phyloP scores from a whole-genome alignment of 2,113 vertebrate species.

The Ibidorhyncha struthersii region DNA sequence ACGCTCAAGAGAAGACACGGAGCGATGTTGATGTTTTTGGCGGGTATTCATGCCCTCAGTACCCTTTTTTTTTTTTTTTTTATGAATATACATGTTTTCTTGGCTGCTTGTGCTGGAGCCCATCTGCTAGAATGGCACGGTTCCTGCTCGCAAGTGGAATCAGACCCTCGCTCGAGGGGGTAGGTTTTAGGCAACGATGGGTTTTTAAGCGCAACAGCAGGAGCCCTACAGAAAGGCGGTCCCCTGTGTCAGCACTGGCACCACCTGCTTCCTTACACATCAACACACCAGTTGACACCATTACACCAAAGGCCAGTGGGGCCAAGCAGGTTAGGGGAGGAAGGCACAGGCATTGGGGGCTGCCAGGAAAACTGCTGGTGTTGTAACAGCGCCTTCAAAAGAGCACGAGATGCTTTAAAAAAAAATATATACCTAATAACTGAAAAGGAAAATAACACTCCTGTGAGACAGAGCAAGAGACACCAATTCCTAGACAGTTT shows the following conservation, averaged over 20 bases:
- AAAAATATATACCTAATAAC: background rate
- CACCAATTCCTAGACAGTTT: background rate
- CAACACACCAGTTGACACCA: constrained; percentile 47
- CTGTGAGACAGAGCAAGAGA: background rate
- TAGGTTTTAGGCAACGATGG: background rate
- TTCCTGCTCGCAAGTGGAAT: constrained; percentile 65
- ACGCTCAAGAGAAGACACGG: constrained; percentile 50
- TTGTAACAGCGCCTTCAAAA: accelerated
- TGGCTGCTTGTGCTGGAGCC: constrained; percentile 52
- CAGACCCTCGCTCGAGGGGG: constrained; percentile 26
- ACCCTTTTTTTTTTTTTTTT: background rate
- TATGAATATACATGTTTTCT: constrained; percentile 70
- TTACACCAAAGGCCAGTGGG: accelerated
- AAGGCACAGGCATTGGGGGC: background rate
- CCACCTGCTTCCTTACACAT: constrained; percentile 27
- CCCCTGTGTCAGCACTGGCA: background rate
- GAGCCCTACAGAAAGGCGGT: background rate
- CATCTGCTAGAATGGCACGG: constrained; percentile 70
- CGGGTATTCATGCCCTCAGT: constrained; percentile 64
- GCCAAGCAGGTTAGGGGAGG: background rate
- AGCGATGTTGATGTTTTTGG: constrained; percentile 65
- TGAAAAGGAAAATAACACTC: background rate
- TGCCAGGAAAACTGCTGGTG: background rate
- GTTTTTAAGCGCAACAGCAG: constrained; percentile 1
- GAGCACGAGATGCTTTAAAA: background rate